Evolutionary conservation across 1,140 invertebrate genomes (phyloP).

Genomic region (Zaprionus nigranus): DNA sequence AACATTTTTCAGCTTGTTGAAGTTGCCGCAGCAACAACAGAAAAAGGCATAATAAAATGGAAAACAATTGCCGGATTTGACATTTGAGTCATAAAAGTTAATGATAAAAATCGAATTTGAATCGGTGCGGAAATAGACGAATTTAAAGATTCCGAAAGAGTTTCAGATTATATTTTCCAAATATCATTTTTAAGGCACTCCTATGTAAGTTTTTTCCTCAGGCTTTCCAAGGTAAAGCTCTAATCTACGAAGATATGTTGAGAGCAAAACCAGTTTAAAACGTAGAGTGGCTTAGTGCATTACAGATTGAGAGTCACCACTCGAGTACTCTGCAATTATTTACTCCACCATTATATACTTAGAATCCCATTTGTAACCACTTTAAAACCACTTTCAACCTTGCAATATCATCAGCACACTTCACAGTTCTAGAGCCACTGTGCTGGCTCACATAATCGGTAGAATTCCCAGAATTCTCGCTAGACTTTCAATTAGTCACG

Average conservation of each 20-base stretch:
- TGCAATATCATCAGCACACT: not conserved
- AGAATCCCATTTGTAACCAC: not conserved
- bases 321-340: not conserved
- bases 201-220: no score
- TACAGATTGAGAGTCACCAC: not conserved
- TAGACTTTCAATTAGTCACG: conserved; percentile 83
- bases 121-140: not conserved
- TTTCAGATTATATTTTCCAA: not conserved
- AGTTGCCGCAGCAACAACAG: conserved; percentile 36
- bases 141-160: not conserved
- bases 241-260: no score
- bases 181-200: no score
- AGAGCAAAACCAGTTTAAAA: not conserved
- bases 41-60: conserved; percentile 1
- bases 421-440: conserved; percentile 57
- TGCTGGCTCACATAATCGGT: conserved; percentile 21
- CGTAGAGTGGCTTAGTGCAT: not conserved
- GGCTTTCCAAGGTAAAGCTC: no score
- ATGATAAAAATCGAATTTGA: conserved; percentile 15
- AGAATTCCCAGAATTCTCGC: conserved; percentile 55
- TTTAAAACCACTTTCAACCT: not conserved
- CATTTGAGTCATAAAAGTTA: conserved; percentile 22
- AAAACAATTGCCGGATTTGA: conserved; percentile 7
- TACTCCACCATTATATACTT: not conserved
- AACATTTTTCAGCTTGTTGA: conserved; percentile 49